phyloP scores from a whole-genome alignment of 2,888 invertebrate species.

The Caenorhabditis parvicauda region DNA sequence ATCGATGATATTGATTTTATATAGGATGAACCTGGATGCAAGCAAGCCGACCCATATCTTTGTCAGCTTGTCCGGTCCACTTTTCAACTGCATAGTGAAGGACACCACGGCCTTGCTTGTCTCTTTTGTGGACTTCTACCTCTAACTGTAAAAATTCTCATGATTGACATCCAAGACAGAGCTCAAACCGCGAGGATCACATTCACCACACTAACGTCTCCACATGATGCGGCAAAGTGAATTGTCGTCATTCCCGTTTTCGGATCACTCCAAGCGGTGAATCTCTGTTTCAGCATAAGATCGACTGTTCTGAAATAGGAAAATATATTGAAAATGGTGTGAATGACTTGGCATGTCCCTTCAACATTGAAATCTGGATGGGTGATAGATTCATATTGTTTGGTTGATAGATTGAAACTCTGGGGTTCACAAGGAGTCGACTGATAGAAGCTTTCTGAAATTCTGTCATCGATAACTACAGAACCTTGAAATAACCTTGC shows the following conservation, averaged over 20 bases:
- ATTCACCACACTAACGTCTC: constrained; percentile 26
- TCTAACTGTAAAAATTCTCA: constrained; percentile 10
- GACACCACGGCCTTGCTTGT: constrained; percentile 25
- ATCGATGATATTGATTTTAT: too few species aligned
- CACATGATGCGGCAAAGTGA: constrained; percentile 29
- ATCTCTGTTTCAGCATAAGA: constrained; percentile 21
- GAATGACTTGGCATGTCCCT: constrained; percentile 15
- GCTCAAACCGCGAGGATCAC: constrained; percentile 16
- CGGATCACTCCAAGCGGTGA: too few species aligned
- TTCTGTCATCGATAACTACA: neutral
- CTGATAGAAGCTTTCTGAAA: constrained; percentile 26
- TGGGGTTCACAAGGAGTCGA: constrained; percentile 27
- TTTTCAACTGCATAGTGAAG: constrained; percentile 33
- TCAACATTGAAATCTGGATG: constrained; percentile 18
- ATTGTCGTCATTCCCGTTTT: constrained; percentile 22
- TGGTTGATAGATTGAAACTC: constrained; percentile 22
- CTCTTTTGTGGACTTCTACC: constrained; percentile 19
- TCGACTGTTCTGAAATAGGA: constrained; percentile 23
- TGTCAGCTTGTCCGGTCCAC: constrained; percentile 35
- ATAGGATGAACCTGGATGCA: constrained; percentile 19
- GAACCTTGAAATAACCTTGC: constrained; percentile 7
- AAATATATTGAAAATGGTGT: neutral
- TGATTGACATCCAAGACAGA: neutral
- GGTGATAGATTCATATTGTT: constrained; percentile 18
- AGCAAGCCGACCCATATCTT: constrained; percentile 27